phyloP scores from a whole-genome alignment of 2,113 vertebrate species.

The Leucopsar rothschildi region DNA sequence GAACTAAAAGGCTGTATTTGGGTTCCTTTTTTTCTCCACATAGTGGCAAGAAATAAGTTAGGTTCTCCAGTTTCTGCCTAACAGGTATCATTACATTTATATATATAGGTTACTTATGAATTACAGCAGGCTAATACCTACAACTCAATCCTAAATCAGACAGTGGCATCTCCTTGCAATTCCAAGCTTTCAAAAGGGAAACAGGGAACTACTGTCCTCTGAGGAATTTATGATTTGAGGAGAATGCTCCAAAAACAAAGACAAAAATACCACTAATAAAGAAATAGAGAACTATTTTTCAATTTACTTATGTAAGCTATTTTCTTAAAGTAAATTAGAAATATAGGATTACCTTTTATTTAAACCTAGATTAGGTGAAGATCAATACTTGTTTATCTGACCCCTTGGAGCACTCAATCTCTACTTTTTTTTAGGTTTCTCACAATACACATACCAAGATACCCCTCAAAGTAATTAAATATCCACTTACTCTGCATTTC shows the following conservation, averaged over 20 bases:
- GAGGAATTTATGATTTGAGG: not conserved
- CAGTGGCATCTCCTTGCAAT: not conserved
- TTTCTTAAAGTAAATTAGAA: not conserved
- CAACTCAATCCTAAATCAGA: not conserved
- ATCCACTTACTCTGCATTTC: not conserved
- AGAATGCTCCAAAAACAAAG: not conserved
- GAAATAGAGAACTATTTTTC: not conserved
- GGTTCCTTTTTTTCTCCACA: not conserved
- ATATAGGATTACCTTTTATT: not conserved
- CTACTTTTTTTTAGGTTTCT: not conserved
- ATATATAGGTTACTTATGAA: not conserved
- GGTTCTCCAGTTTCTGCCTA: not conserved
- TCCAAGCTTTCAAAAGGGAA: not conserved
- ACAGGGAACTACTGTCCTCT: not conserved
- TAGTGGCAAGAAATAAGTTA: not conserved
- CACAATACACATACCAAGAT: not conserved
- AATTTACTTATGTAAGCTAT: not conserved
- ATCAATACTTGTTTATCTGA: not conserved
- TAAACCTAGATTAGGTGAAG: not conserved
- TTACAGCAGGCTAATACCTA: not conserved
- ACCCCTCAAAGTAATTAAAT: not conserved
- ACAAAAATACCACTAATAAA: not conserved
- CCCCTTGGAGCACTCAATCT: not conserved
- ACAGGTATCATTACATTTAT: not conserved
- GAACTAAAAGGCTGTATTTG: not conserved